phyloP scores from a whole-genome alignment of 2,113 vertebrate genomes.

The Symphodus melops region DNA sequence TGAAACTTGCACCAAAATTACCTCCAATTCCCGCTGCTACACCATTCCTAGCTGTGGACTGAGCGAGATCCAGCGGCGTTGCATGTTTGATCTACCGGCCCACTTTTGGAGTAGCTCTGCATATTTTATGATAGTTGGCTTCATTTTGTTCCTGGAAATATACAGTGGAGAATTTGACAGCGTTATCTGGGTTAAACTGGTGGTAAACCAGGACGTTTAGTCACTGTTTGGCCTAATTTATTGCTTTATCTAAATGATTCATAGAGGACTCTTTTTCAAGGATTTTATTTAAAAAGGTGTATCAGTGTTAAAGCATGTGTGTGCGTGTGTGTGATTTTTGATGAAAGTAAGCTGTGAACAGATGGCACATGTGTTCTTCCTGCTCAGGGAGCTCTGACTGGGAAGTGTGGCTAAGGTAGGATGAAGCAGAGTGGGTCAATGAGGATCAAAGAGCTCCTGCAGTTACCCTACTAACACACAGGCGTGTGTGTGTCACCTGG shows the following conservation, averaged over 20 bases:
- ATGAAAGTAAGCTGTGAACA: constrained; percentile 26
- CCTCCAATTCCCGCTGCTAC: constrained; percentile 24
- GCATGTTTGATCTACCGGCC: constrained; percentile 45
- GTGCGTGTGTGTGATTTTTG: constrained; percentile 8
- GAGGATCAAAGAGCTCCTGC: constrained; percentile 65
- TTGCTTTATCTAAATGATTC: not conserved
- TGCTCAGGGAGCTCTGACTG: constrained; percentile 44
- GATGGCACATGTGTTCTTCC: constrained; percentile 57
- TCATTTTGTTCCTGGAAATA: not conserved
- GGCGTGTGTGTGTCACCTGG: not conserved
- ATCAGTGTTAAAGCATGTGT: not conserved
- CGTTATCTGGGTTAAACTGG: not conserved
- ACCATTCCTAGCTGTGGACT: constrained; percentile 39
- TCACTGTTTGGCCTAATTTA: constrained; percentile 4
- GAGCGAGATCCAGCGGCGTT: constrained; percentile 34
- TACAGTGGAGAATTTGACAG: not conserved
- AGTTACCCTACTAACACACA: constrained; percentile 24
- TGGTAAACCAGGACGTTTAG: not conserved
- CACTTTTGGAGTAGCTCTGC: constrained; percentile 20
- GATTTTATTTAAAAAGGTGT: not conserved
- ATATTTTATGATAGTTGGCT: constrained; percentile 22
- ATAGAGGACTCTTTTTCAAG: not conserved
- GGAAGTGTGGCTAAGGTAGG: constrained; percentile 36
- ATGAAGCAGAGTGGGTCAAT: constrained; percentile 60
- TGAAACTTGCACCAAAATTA: constrained; percentile 44